A percentile compares a stretch with the other conserved stretches of the same genome.
Conservation (phyloP, 37 sponge, comb jelly and placozoan species). For the Tethya wilhelma region DNA sequence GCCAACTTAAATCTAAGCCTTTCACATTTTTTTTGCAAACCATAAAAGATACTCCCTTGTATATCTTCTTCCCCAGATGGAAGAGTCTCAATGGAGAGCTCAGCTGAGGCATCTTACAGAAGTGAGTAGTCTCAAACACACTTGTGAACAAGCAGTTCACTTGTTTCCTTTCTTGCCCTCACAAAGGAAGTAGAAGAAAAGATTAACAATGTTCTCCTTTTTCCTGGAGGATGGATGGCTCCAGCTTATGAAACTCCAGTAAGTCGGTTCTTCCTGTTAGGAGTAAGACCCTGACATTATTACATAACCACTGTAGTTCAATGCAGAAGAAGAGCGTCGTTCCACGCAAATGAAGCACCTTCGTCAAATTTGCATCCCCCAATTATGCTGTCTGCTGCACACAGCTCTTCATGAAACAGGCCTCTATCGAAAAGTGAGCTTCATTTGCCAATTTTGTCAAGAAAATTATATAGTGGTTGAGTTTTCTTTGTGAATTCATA, state of each 20-base stretch:
- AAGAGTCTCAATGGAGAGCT: slow-evolving; percentile 16
- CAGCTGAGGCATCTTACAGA: slow-evolving; percentile 2
- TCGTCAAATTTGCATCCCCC: slow-evolving; percentile 73
- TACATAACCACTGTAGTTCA: background rate
- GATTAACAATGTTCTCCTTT: slow-evolving; percentile 80
- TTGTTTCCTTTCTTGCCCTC: too few species aligned
- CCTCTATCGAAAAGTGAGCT: too few species aligned
- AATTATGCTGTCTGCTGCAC: slow-evolving; percentile 70
- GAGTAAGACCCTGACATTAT: too few species aligned
- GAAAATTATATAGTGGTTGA: too few species aligned
- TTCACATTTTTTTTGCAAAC: background rate
- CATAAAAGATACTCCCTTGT: background rate
- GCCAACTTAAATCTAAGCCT: too few species aligned
- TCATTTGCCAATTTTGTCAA: background rate
- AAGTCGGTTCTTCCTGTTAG: too few species aligned
- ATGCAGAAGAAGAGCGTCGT: background rate
- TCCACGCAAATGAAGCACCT: slow-evolving; percentile 58
- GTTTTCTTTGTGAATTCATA: too few species aligned
- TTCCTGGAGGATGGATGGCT: slow-evolving; percentile 83
- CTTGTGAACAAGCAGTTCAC: background rate
- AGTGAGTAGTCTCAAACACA: slow-evolving; percentile 4
- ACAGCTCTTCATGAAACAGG: slow-evolving; percentile 69
- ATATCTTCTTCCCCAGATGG: background rate
- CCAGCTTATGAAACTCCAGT: slow-evolving; percentile 3
- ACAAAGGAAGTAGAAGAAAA: slow-evolving; percentile 64